A percentile compares a stretch with the other conserved stretches of the same genome.
Evolutionary conservation across 2,113 vertebrate genomes (phyloP).

Genomic region (Malurus melanocephalus): DNA sequence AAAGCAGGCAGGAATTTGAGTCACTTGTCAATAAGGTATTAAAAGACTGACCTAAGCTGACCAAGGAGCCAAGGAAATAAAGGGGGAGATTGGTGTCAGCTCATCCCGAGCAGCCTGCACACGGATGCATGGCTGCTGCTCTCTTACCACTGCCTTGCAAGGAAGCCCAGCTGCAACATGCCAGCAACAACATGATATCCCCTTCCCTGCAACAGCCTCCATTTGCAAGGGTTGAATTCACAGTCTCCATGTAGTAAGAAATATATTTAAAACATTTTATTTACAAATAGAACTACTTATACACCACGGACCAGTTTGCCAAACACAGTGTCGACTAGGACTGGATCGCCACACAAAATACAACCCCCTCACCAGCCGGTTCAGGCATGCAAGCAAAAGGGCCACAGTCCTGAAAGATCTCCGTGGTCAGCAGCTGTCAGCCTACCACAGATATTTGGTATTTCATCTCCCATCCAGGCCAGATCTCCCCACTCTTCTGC

Average conservation of each 20-base stretch:
- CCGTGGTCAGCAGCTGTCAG: rapidly evolving
- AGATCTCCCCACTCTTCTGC: background rate
- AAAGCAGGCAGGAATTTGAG: background rate
- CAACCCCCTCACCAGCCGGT: background rate
- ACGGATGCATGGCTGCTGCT: background rate
- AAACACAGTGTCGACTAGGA: slow-evolving; percentile 39
- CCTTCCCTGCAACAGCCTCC: background rate
- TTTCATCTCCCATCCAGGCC: background rate
- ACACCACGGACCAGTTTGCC: slow-evolving; percentile 42
- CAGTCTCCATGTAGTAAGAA: slow-evolving; percentile 4
- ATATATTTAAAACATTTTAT: slow-evolving; percentile 58
- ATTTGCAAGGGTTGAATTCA: slow-evolving; percentile 23
- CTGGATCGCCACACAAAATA: slow-evolving; percentile 27
- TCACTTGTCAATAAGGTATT: background rate
- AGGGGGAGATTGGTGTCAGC: background rate
- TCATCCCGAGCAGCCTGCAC: background rate
- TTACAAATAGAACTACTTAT: slow-evolving; percentile 50
- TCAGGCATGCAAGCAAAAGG: slow-evolving; percentile 23
- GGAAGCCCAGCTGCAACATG: background rate
- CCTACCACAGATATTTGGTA: background rate
- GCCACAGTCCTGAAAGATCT: background rate
- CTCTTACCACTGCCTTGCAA: background rate
- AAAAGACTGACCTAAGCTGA: background rate
- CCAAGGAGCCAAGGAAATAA: background rate
- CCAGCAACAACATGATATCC: background rate